phyloP scores from a whole-genome alignment of 1,140 invertebrate species.

The Leptinotarsa lineolata region DNA sequence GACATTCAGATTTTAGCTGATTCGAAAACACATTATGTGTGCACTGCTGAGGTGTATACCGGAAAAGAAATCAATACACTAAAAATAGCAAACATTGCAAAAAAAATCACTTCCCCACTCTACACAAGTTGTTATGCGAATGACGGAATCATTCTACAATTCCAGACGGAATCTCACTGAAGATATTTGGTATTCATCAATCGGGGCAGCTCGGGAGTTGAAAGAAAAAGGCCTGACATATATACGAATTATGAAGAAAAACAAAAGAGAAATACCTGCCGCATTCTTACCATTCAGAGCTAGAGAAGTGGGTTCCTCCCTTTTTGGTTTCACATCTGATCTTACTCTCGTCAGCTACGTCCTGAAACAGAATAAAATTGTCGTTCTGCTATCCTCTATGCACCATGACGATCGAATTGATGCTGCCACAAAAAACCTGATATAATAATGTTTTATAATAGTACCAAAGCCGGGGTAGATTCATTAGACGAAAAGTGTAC shows the following conservation, averaged over 20 bases:
- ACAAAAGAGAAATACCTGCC: too few species aligned
- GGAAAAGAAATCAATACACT: neutral
- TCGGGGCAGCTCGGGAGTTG: conserved; percentile 38
- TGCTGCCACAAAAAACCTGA: conserved; percentile 46
- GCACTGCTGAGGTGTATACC: conserved; percentile 23
- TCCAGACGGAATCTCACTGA: conserved; percentile 46
- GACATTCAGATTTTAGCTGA: conserved; percentile 29
- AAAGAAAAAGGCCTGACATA: conserved; percentile 44
- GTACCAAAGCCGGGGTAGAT: conserved; percentile 48
- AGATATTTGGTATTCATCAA: conserved; percentile 47
- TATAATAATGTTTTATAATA: conserved; percentile 47
- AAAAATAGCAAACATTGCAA: conserved; percentile 19
- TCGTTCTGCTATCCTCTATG: conserved; percentile 49
- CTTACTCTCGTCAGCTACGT: conserved; percentile 44
- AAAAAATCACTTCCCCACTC: conserved; percentile 10
- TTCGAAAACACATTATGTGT: conserved; percentile 28
- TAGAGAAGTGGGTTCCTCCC: too few species aligned
- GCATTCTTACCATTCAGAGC: too few species aligned
- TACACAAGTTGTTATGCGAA: conserved; percentile 9
- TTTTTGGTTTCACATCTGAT: conserved; percentile 35
- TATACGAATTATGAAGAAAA: conserved; percentile 48
- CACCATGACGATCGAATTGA: conserved; percentile 43
- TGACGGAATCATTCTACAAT: conserved; percentile 36
- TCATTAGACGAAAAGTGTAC: conserved; percentile 46
- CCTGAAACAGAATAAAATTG: conserved; percentile 49